Base-by-base conservation (phyloP, 53 echinoderm and acorn worm species). In the Patiria pectinifera region DNA sequence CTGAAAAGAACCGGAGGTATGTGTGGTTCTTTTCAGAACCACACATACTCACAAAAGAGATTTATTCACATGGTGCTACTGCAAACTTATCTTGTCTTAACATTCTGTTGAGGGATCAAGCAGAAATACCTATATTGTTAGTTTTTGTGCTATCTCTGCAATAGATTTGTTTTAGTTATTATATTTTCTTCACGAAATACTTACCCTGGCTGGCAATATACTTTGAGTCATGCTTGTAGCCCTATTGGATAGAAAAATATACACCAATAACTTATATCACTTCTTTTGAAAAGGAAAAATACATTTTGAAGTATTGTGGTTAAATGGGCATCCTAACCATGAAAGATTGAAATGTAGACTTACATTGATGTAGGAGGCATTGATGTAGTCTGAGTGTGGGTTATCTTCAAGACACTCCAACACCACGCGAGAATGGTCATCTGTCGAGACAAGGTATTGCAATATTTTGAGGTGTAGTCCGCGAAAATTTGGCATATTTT, bases 291-390 rank as follows among this genome's bases (percentile, higher is more conserved):
- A 14, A 66, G 4, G 10, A 6, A 21, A 74, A 23, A 10, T 74
- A 35, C 35, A 35, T 35, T 35, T 35, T 35, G 35, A 35, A 35
- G 35, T 35, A 4, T 74, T n/a, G 74, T 18, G 3, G 11, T 46
- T 35, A 35, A 35, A 35, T 5, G 0, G 35, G 35, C 6, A 14
- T 25, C 3, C 11, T 53, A 84, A n/a, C 44, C 4, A 48, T 4
- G 23, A 12, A 58, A 48, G 19, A 35, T 35, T 12, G 49, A 9
- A 61, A 10, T 60, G 62, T 0, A 61, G 61, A 94, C 97, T 91
- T 97, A 97, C 97, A 76, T 94, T 81, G 48, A 97, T 96, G 75
- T 95, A 96, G 43, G 86, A 93, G 15, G 97, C 97, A 85, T 97
- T 97, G 93, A 97, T 94, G 83, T 97, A 97, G 71, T 95, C 97